A percentile compares a stretch with the other conserved stretches of the same genome.
Conservation (phyloP, 1,140 invertebrate species). For the Calycopis cecrops region DNA sequence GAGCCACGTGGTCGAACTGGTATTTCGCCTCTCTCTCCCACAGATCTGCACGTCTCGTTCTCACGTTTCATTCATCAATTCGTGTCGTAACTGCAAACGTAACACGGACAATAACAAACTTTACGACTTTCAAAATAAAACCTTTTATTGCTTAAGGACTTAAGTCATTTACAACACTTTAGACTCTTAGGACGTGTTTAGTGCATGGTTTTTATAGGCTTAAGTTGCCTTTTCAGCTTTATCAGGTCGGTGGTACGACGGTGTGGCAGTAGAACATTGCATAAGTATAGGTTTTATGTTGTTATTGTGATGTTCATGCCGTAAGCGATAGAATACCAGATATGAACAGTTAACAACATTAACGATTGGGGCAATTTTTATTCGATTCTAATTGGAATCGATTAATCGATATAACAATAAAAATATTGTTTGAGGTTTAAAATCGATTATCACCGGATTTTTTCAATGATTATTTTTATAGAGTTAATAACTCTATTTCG, state of each 20-base stretch:
- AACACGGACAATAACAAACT: slow-evolving; percentile 65
- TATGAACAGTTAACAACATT: slow-evolving; percentile 65
- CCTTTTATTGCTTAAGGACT: slow-evolving; percentile 62
- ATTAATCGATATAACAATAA: slow-evolving; percentile 1
- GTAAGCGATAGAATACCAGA: slow-evolving; percentile 64
- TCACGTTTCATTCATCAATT: slow-evolving; percentile 66
- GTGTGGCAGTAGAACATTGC: slow-evolving; percentile 71
- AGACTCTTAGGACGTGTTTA: slow-evolving; percentile 56
- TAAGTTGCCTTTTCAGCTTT: slow-evolving; percentile 74
- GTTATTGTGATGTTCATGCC: slow-evolving; percentile 70
- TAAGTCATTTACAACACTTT: slow-evolving; percentile 69
- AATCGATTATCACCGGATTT: not conserved
- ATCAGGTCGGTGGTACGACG: slow-evolving; percentile 67
- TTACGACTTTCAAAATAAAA: slow-evolving; percentile 65
- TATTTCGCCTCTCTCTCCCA: slow-evolving; percentile 42
- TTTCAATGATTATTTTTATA: slow-evolving; percentile 1
- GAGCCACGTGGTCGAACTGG: slow-evolving; percentile 61
- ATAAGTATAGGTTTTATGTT: slow-evolving; percentile 73
- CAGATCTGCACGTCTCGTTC: slow-evolving; percentile 38
- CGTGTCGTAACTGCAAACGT: slow-evolving; percentile 58
- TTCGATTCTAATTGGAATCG: slow-evolving; percentile 45
- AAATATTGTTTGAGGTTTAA: not conserved
- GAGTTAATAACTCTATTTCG: not conserved
- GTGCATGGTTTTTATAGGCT: slow-evolving; percentile 73
- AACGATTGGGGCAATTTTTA: slow-evolving; percentile 56